Conservation (phyloP, 2,113 vertebrate genomes). For the Tonatia bakeri region DNA sequence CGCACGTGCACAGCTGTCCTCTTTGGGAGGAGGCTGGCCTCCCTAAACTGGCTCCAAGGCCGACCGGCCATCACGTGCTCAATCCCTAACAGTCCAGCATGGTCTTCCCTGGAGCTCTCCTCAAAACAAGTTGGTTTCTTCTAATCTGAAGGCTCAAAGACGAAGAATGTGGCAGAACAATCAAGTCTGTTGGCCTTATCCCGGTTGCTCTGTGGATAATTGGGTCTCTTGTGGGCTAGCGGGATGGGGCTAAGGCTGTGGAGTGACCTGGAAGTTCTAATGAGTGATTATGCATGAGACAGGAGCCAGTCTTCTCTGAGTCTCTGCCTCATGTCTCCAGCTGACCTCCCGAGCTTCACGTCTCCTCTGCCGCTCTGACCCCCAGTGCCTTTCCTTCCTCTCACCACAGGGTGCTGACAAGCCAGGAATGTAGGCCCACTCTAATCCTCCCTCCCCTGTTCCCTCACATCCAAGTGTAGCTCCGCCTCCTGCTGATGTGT, state of each 20-base stretch:
- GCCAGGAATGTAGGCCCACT: not conserved
- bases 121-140: not conserved
- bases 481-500: not conserved
- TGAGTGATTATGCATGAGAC: not conserved
- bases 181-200: not conserved
- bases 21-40: not conserved
- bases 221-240: not conserved
- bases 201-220: not conserved
- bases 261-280: not conserved
- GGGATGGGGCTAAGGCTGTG: not conserved
- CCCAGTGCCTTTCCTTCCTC: not conserved
- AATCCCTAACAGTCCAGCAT: not conserved
- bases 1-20: fast-evolving
- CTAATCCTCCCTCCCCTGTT: fast-evolving
- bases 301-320: not conserved
- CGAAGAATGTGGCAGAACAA: not conserved
- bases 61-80: not conserved
- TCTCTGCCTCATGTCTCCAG: not conserved
- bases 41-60: not conserved
- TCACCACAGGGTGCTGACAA: not conserved
- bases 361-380: not conserved
- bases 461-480: not conserved
- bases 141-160: not conserved
- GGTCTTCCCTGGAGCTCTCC: not conserved
- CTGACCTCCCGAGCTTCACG: not conserved